phyloP scores from a whole-genome alignment of 2,888 invertebrate species.

The Tiliacea citrago region DNA sequence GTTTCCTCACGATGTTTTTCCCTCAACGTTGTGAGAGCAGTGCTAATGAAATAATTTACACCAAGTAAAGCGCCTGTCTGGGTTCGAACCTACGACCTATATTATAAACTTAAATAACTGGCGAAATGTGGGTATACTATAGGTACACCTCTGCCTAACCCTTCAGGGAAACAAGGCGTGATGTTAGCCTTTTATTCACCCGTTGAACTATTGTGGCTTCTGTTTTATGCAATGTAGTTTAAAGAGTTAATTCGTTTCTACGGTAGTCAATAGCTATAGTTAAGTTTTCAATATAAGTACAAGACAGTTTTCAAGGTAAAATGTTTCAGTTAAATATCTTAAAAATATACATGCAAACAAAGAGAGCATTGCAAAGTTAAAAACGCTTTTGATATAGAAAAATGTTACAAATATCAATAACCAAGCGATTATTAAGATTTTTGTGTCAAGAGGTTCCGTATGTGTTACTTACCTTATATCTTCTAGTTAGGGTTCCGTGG shows the following conservation, averaged over 20 bases:
- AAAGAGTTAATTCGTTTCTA: not conserved
- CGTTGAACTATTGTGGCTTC: slow-evolving; percentile 16
- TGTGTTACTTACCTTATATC: slow-evolving; percentile 54
- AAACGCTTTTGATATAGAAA: slow-evolving; percentile 23
- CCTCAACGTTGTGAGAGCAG: too few relatives aligned
- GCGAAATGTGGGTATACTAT: not conserved
- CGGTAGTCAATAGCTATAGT: not conserved
- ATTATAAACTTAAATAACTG: too few relatives aligned
- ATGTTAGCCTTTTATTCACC: not conserved
- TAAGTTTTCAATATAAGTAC: not conserved
- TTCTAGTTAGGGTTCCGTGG: slow-evolving; percentile 2
- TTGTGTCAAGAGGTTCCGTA: slow-evolving; percentile 15
- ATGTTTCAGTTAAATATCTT: slow-evolving; percentile 18
- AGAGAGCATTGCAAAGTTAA: slow-evolving; percentile 60
- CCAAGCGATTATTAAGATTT: slow-evolving; percentile 41
- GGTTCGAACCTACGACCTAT: too few relatives aligned
- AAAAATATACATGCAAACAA: slow-evolving; percentile 45
- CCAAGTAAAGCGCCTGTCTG: too few relatives aligned
- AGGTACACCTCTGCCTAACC: too few relatives aligned
- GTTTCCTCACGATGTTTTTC: too few relatives aligned
- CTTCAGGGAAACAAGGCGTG: too few relatives aligned
- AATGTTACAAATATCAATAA: slow-evolving; percentile 23
- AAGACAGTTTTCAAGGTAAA: slow-evolving; percentile 8
- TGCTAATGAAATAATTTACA: too few relatives aligned
- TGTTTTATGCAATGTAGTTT: not conserved